A percentile compares a stretch with the other conserved stretches of the same genome.
Conservation (phyloP, 53 echinoderm and acorn worm genomes). For the Paelopatides confundens region DNA sequence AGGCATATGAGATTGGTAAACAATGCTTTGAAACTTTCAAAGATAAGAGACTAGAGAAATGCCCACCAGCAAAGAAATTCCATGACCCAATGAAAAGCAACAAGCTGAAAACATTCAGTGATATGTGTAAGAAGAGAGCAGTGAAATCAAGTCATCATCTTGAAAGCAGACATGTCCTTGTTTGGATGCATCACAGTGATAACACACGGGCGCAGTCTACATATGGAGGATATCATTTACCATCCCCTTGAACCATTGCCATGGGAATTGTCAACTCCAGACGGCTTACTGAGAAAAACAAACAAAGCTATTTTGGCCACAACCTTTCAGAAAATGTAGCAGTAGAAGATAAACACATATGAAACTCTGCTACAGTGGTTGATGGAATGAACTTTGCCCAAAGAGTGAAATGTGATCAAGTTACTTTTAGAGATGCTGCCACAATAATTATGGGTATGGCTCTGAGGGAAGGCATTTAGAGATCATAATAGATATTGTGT, state of each 20-base stretch:
- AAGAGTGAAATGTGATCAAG: background rate
- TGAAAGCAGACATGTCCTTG: conserved; percentile 54
- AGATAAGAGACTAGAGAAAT: background rate
- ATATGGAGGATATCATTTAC: too few species aligned
- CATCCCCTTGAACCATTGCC: conserved; percentile 52
- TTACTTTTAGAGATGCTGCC: background rate
- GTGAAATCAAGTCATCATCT: conserved; percentile 26
- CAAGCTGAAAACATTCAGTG: too few species aligned
- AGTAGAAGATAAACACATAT: background rate
- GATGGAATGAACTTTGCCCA: too few species aligned
- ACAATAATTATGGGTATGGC: background rate
- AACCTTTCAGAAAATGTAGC: background rate
- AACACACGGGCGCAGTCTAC: background rate
- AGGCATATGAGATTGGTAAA: background rate
- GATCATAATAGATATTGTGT: background rate
- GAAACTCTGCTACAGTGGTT: too few species aligned
- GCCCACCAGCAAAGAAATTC: too few species aligned
- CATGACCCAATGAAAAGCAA: conserved; percentile 25
- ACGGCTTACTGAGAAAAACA: too few species aligned
- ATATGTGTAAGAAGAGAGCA: background rate
- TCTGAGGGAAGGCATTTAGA: background rate
- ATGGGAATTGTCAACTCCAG: conserved; percentile 1
- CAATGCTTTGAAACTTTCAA: background rate
- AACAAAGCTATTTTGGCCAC: too few species aligned
- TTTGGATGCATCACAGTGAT: conserved; percentile 54